These are phyloP conservation scores for Exaiptasia diaphana DNA, from an alignment of 64 coral and sea anemone species.

Conservation along the genomic window DNA sequence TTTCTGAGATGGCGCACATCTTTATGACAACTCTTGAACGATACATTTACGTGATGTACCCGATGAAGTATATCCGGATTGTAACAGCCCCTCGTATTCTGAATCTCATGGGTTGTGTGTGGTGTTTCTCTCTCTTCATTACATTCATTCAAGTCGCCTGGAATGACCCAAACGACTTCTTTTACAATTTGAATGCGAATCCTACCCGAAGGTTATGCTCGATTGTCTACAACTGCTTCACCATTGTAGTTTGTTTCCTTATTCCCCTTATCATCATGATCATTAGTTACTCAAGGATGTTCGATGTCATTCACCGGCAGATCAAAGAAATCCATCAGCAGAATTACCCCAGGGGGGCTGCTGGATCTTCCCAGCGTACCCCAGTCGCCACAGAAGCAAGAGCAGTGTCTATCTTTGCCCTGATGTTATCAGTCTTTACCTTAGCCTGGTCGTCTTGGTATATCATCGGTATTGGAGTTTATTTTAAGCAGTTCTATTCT, in stretches of 20 bases:
- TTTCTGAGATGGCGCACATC: constrained; percentile 84
- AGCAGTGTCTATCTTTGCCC: constrained; percentile 64
- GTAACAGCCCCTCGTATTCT: constrained; percentile 67
- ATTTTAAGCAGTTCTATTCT: neutral
- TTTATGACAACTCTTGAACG: constrained; percentile 63
- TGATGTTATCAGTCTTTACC: constrained; percentile 76
- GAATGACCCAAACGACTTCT: constrained; percentile 8
- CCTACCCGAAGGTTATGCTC: neutral
- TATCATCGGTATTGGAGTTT: neutral
- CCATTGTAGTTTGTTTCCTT: constrained; percentile 60
- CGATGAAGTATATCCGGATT: constrained; percentile 93
- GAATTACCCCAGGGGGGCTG: constrained; percentile 30
- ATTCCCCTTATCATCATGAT: constrained; percentile 74
- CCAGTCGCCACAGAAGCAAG: constrained; percentile 86
- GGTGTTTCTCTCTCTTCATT: constrained; percentile 58
- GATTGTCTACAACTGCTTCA: constrained; percentile 50
- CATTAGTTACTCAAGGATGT: constrained; percentile 66
- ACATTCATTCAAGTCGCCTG: constrained; percentile 54
- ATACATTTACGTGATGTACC: constrained; percentile 90
- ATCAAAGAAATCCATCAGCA: constrained; percentile 73
- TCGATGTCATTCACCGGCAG: constrained; percentile 81
- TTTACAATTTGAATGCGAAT: neutral
- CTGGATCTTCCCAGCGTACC: constrained; percentile 11
- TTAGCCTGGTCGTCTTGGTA: constrained; percentile 72
- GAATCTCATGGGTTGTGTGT: constrained; percentile 50